Evolutionary conservation across 2,797 vertebrate genomes (phyloP).

Genomic region (Amniataba percoides): DNA sequence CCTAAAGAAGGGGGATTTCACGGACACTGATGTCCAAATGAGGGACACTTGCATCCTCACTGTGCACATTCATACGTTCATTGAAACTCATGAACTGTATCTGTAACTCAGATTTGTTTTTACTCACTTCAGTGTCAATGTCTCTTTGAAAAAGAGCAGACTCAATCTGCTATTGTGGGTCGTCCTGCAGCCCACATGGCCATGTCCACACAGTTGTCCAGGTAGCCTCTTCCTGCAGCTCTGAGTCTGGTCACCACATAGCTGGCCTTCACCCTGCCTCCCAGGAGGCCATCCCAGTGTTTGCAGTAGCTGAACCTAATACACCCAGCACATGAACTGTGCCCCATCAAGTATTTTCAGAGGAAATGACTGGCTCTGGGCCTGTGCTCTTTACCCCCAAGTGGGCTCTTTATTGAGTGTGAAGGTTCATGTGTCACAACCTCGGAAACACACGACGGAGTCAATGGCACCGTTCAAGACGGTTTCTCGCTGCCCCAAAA

Average conservation of each 20-base stretch:
- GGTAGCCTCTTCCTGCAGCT: constrained; percentile 37
- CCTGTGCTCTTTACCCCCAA: constrained; percentile 51
- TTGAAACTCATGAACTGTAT: not conserved
- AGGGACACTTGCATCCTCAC: constrained; percentile 7
- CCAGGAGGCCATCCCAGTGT: constrained; percentile 68
- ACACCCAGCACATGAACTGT: constrained; percentile 61
- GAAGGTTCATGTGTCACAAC: constrained; percentile 71
- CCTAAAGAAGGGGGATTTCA: constrained; percentile 20
- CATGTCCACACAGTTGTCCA: constrained; percentile 26
- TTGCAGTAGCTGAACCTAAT: constrained; percentile 76
- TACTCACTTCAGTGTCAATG: too few relatives aligned
- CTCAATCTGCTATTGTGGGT: constrained; percentile 5
- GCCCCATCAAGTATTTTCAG: constrained; percentile 70
- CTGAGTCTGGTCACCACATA: constrained; percentile 52
- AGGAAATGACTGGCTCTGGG: constrained; percentile 75
- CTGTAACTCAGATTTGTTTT: not conserved
- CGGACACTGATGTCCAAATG: not conserved
- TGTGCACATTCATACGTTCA: not conserved
- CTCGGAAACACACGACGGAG: constrained; percentile 50
- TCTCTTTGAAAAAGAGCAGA: constrained; percentile 10
- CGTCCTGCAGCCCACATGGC: not conserved
- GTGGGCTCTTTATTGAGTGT: constrained; percentile 64
- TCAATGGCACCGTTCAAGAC: constrained; percentile 41
- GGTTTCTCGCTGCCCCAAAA: constrained; percentile 34
- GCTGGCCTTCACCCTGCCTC: constrained; percentile 66